A percentile compares a stretch with the other conserved stretches of the same genome.
phyloP scores from a whole-genome alignment of 1,140 invertebrate species.

The Pseudomyrmex gracilis region DNA sequence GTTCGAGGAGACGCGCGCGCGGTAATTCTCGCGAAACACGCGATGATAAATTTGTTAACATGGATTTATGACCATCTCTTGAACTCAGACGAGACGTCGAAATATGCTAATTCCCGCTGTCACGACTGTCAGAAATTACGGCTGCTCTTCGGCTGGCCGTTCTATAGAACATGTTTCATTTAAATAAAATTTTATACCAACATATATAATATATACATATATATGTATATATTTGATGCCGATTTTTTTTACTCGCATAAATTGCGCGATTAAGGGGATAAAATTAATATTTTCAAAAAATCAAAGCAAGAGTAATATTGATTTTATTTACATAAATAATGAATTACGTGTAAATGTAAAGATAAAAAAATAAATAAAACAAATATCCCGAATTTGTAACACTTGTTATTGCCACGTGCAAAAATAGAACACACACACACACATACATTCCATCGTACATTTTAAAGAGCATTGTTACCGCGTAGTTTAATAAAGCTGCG shows the following conservation, averaged over 20 bases:
- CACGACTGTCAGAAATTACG: not conserved
- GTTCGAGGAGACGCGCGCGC: not conserved
- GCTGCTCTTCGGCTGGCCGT: not conserved
- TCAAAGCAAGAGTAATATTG: no score
- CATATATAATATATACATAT: no score
- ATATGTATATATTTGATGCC: no score
- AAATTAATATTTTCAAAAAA: no score
- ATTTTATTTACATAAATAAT: no score
- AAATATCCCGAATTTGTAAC: no score
- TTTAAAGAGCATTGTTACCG: constrained; percentile 23
- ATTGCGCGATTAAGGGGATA: no score
- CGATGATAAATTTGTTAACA: constrained; percentile 37
- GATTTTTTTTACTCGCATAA: not conserved
- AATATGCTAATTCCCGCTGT: not conserved
- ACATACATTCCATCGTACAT: not conserved
- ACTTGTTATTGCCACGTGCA: not conserved
- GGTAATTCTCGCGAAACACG: constrained; percentile 6
- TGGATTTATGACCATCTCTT: constrained; percentile 21
- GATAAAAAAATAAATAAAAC: no score
- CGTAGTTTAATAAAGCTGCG: constrained; percentile 17
- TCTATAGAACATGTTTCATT: no score
- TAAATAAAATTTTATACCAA: no score
- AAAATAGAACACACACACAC: not conserved
- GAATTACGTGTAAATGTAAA: no score
- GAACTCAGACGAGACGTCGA: not conserved